These are phyloP conservation scores for Carapus acus DNA, from an alignment of 2,797 vertebrate genomes.

Conservation along the genomic window DNA sequence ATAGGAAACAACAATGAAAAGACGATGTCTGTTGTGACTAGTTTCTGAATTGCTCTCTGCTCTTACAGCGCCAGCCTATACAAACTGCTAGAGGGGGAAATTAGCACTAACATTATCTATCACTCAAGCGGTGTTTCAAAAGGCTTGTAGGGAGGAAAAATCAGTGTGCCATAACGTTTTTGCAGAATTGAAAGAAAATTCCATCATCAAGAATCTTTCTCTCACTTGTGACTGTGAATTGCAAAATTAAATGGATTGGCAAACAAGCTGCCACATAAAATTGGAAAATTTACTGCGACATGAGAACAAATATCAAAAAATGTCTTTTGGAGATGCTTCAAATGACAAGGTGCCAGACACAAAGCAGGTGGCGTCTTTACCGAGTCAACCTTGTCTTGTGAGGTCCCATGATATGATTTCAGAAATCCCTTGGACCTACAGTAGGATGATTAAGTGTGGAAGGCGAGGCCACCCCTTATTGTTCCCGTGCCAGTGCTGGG, in stretches of 20 bases:
- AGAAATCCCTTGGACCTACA: slow-evolving; percentile 54
- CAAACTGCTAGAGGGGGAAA: slow-evolving; percentile 19
- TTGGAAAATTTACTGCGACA: slow-evolving; percentile 27
- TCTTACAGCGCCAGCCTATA: slow-evolving; percentile 4
- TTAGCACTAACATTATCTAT: slow-evolving; percentile 15
- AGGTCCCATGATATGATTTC: slow-evolving; percentile 51
- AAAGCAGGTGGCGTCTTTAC: slow-evolving; percentile 25
- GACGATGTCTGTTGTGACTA: slow-evolving; percentile 29
- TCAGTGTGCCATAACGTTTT: too few relatives aligned
- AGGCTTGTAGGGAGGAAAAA: slow-evolving; percentile 14
- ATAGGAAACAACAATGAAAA: slow-evolving; percentile 8
- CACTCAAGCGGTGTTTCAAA: slow-evolving; percentile 28
- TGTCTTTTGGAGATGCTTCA: slow-evolving; percentile 35
- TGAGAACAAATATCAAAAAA: slow-evolving; percentile 28
- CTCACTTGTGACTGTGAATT: slow-evolving; percentile 8
- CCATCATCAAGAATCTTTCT: slow-evolving; percentile 24
- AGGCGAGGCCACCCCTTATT: slow-evolving; percentile 48
- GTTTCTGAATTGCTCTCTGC: slow-evolving; percentile 27
- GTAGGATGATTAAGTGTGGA: slow-evolving; percentile 59
- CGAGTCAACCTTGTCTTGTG: slow-evolving; percentile 37
- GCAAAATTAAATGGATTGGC: slow-evolving; percentile 9
- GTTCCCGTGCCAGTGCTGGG: slow-evolving; percentile 37
- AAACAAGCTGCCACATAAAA: slow-evolving; percentile 11
- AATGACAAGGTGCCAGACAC: slow-evolving; percentile 41
- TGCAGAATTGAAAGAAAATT: too few relatives aligned